These are phyloP conservation scores for Ostrea edulis DNA, from an alignment of 1,140 invertebrate genomes.

Conservation along the genomic window DNA sequence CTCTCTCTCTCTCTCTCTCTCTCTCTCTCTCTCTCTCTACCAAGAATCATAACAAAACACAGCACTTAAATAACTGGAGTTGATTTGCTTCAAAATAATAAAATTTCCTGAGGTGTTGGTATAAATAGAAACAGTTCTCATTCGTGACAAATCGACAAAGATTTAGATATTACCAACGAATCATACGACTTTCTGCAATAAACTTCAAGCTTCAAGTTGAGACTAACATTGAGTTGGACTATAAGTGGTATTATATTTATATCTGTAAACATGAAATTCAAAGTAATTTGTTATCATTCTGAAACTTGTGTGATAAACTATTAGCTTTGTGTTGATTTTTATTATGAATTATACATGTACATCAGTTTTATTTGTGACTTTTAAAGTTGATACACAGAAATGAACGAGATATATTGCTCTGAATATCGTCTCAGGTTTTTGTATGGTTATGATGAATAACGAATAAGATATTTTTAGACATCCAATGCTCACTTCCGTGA, in stretches of 20 bases:
- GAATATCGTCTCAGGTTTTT: too few species aligned
- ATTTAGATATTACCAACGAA: neutral
- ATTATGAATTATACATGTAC: too few species aligned
- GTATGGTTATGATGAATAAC: too few species aligned
- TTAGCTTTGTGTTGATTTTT: conserved; percentile 1
- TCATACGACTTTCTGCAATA: neutral
- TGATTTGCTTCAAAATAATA: neutral
- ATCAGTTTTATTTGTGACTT: too few species aligned
- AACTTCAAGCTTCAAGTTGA: neutral
- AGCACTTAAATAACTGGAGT: neutral
- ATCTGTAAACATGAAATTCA: neutral
- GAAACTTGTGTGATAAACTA: neutral
- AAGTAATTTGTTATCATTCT: neutral
- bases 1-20: too few species aligned
- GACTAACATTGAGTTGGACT: neutral
- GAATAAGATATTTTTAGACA: too few species aligned
- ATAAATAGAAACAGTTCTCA: neutral
- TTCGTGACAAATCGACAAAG: neutral
- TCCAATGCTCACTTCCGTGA: too few species aligned
- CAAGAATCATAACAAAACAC: too few species aligned
- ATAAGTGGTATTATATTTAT: neutral
- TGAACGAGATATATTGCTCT: too few species aligned
- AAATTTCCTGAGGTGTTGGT: neutral
- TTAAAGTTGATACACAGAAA: too few species aligned
- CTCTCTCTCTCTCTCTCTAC: too few species aligned